Conservation (phyloP, 1,140 invertebrate species). For the Drosophila sucinea region DNA sequence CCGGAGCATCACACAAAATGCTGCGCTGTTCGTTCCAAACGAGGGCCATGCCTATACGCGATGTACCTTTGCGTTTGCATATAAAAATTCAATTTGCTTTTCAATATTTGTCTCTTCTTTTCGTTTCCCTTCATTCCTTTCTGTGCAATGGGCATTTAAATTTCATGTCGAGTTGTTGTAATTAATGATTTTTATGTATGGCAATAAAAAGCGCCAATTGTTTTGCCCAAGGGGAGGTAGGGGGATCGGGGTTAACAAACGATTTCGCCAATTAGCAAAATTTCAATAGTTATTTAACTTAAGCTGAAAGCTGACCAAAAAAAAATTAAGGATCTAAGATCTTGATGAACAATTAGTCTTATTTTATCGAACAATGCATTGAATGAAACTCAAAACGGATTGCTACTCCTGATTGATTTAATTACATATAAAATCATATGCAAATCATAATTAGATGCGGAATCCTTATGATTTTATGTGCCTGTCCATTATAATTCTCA, state of each 20-base stretch:
- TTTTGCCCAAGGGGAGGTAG: constrained; percentile 12
- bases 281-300: background rate
- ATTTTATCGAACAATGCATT: too few relatives aligned
- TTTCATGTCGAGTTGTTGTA: constrained; percentile 77
- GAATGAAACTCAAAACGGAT: too few relatives aligned
- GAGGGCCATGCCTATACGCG: constrained; percentile 21
- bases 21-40: constrained; percentile 53
- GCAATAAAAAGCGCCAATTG: constrained; percentile 66
- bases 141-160: constrained; percentile 62
- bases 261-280: background rate
- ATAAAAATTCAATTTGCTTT: constrained; percentile 78
- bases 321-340: too few relatives aligned
- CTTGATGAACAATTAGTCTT: too few relatives aligned
- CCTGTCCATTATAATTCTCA: too few relatives aligned
- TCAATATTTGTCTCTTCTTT: constrained; percentile 66
- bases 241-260: background rate
- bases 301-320: background rate
- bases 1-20: constrained; percentile 45
- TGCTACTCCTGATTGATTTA: too few relatives aligned
- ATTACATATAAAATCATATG: too few relatives aligned
- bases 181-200: constrained; percentile 77
- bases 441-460: too few relatives aligned
- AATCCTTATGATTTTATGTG: too few relatives aligned
- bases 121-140: constrained; percentile 39
- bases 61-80: constrained; percentile 65